Base-by-base conservation (phyloP, 2,797 vertebrate species). In the Arnoldichthys spilopterus region DNA sequence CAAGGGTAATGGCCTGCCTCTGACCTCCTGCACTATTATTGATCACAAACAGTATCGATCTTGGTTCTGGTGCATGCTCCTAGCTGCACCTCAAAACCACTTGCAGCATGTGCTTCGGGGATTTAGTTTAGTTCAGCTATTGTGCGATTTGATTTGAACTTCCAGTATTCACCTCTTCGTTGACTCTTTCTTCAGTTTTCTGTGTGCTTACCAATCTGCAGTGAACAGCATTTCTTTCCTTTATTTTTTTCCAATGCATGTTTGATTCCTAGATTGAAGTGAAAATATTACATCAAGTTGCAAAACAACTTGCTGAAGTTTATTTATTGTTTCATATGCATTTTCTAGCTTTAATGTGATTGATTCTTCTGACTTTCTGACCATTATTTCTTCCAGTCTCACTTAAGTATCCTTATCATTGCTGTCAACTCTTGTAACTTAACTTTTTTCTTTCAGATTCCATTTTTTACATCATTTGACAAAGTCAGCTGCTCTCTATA, bases 21-120 rank as follows among this genome's bases (percentile, higher is more conserved):
- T 73, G 45, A 84, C 81, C 74, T 63, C 72, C 66, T 43, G 82
- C 69, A 72, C 58, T 63, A 18, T 13, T 91, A 91, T 92, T 91
- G 89, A 91, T 90, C 85, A 81, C 22, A 72, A 37, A 26, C 34
- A 20, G 18, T 79, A 85, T 78, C 75, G 87, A 86, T 75, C 77
- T 40, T 2, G 34, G 73, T 53, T 82, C 51, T 67, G 20, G 32
- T 78, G 64, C 62, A 54, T 64, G 56, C 62, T 64, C 16, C 1
- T 63, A 20, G 61, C n/a, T 15, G n/a, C 49, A 28, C n/a, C 66
- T 78, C 28, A 40, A 59, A 54, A 24, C 20, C 37, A 26, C 11
- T 15, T 58, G 26, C 51, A 69, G 78, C 43, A 28, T 9, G 51
- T 61, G 68, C 43, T 8, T 30, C 6, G 26, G 59, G 66, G 64